Conservation (phyloP, 2,797 vertebrate genomes). For the Mus spretus region DNA sequence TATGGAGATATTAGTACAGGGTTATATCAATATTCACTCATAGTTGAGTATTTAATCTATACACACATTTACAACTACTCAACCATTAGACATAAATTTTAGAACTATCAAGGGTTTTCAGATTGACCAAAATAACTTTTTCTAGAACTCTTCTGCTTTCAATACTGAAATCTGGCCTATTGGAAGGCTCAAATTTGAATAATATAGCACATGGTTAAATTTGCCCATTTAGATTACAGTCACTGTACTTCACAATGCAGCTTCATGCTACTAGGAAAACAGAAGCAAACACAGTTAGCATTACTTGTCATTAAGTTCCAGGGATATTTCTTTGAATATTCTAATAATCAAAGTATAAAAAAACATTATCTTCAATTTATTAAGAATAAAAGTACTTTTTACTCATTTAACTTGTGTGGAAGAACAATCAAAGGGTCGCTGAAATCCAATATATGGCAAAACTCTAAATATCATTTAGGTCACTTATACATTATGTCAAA, state of each 20-base stretch:
- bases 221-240: constrained; percentile 10
- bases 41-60: constrained; percentile 30
- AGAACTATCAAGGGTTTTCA: constrained; percentile 11
- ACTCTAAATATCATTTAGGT: not conserved
- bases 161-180: constrained; percentile 22
- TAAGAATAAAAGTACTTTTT: constrained; percentile 46
- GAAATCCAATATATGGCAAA: constrained; percentile 48
- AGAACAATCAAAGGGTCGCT: constrained; percentile 9
- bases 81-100: constrained; percentile 20
- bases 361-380: constrained; percentile 52
- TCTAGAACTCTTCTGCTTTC: constrained; percentile 39
- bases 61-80: not conserved
- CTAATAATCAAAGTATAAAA: not conserved
- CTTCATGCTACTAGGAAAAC: constrained; percentile 51
- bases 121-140: constrained; percentile 14
- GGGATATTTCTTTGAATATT: constrained; percentile 24
- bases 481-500: constrained; percentile 53
- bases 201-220: constrained; percentile 38
- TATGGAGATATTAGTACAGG: constrained; percentile 20
- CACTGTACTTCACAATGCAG: constrained; percentile 32
- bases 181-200: constrained; percentile 55
- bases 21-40: constrained; percentile 13
- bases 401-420: constrained; percentile 49
- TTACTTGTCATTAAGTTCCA: constrained; percentile 55
- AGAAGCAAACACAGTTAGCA: constrained; percentile 41